Evolutionary conservation across 2,797 vertebrate genomes (phyloP).

Genomic region (Chromobotia macracanthus): DNA sequence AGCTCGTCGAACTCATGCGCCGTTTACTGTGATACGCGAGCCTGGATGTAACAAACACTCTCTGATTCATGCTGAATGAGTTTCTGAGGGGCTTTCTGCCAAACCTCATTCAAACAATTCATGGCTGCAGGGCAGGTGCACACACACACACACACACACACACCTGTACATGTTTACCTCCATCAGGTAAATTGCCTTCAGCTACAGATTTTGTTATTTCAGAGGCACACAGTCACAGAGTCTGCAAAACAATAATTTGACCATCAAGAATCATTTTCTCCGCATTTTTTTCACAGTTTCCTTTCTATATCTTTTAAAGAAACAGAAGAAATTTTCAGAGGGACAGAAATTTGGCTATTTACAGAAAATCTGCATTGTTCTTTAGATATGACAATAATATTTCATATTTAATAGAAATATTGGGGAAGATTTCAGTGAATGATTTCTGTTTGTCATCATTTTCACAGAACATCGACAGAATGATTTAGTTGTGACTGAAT

Average conservation of each 20-base stretch:
- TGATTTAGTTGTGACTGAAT: slow-evolving; percentile 21
- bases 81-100: slow-evolving; percentile 18
- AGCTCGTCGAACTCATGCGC: slow-evolving; percentile 41
- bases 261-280: too few relatives aligned
- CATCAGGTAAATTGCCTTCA: not conserved
- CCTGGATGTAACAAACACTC: slow-evolving; percentile 16
- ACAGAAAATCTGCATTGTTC: too few relatives aligned
- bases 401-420: too few relatives aligned
- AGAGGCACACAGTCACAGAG: not conserved
- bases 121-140: slow-evolving; percentile 37
- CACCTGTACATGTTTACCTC: not conserved
- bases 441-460: too few relatives aligned
- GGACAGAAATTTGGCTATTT: too few relatives aligned
- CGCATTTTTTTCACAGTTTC: not conserved
- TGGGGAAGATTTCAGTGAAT: too few relatives aligned
- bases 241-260: not conserved
- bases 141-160: slow-evolving; percentile 10
- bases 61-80: slow-evolving; percentile 23
- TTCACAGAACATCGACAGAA: not conserved
- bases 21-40: slow-evolving; percentile 20
- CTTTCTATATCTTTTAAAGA: not conserved
- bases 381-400: too few relatives aligned
- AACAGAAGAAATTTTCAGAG: too few relatives aligned
- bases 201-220: not conserved
- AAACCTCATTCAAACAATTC: slow-evolving; percentile 33